Evolutionary conservation across 2,888 invertebrate species (phyloP), one percentile per base, ranked within the genome.

Genomic region (Sinentomon sp.): DNA sequence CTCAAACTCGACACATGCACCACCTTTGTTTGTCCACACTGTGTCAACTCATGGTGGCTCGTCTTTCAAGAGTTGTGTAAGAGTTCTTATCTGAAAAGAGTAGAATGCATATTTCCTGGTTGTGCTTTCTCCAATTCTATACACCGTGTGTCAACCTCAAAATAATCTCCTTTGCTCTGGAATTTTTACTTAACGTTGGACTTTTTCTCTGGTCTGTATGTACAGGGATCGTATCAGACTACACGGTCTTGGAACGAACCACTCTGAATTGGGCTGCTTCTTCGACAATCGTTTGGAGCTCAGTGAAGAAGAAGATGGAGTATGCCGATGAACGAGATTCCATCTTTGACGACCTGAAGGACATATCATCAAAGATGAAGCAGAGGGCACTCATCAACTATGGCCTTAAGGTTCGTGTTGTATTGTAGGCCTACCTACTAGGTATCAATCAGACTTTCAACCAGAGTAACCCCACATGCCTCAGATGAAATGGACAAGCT

Each of bases 261-360:
- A 73, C 77, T 16, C 55, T 80, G 43, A 66, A 70, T 47, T 77
- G 77, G 73, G 74, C 76, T 7, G 65, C 74, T 10, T 62, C 66
- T 33, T 64, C 66, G 9, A 63, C 64, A 46, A 56, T 77, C 28
- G 65, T 68, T 26, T 77, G 77, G 77, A 68, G 74, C 33, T 66
- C 67, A 46, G 72, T 72, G 3, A 62, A 67, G 45, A 60, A 64
- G 50, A 60, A 63, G 14, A 56, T 70, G 42, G 66, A 66, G 47
- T 62, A 60, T 37, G 53, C 68, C 16, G 59, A 59, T 36, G 61
- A 63, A 39, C 53, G 53, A 14, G 56, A 56, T 42, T 46, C 52
- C 20, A 51, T 64, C 46, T 64, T 65, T 47, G 53, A 55, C 33
- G 50, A 55, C 24, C 50, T 68, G 24, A 56, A 61, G 35, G 80